Conservation (phyloP, 2,888 invertebrate species). For the Linyphia triangularis region DNA sequence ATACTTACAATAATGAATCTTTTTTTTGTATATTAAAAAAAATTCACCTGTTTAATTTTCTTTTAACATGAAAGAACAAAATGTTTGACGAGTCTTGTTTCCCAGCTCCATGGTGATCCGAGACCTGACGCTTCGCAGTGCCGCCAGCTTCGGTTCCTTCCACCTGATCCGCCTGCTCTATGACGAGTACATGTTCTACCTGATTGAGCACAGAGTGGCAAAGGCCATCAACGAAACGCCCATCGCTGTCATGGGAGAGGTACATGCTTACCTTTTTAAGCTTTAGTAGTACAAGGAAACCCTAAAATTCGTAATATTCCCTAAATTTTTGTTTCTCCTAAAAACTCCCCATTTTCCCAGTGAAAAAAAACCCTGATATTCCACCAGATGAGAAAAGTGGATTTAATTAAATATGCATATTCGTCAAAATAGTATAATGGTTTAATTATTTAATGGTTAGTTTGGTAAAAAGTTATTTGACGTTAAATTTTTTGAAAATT, state of each 20-base stretch:
- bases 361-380: too few relatives aligned
- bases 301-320: too few relatives aligned
- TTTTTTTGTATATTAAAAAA: not conserved
- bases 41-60: not conserved
- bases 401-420: too few relatives aligned
- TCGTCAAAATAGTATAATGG: too few relatives aligned
- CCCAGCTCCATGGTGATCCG: slow-evolving; percentile 97
- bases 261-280: too few relatives aligned
- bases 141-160: slow-evolving; percentile 99
- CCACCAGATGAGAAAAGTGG: too few relatives aligned
- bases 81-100: slow-evolving; percentile 45
- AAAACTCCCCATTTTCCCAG: too few relatives aligned
- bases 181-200: slow-evolving; percentile 99
- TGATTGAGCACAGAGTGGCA: slow-evolving; percentile 98
- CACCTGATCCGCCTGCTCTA: slow-evolving; percentile 97
- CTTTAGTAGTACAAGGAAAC: too few relatives aligned
- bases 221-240: slow-evolving; percentile 93
- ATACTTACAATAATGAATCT: not conserved
- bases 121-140: slow-evolving; percentile 96
- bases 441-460: too few relatives aligned
- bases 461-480: too few relatives aligned
- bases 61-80: not conserved
- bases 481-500: too few relatives aligned
- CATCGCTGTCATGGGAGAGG: slow-evolving; percentile 91
- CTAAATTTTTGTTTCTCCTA: too few relatives aligned